These are phyloP conservation scores for Syngnathus acus DNA, from an alignment of 2,797 vertebrate genomes.

Conservation along the genomic window DNA sequence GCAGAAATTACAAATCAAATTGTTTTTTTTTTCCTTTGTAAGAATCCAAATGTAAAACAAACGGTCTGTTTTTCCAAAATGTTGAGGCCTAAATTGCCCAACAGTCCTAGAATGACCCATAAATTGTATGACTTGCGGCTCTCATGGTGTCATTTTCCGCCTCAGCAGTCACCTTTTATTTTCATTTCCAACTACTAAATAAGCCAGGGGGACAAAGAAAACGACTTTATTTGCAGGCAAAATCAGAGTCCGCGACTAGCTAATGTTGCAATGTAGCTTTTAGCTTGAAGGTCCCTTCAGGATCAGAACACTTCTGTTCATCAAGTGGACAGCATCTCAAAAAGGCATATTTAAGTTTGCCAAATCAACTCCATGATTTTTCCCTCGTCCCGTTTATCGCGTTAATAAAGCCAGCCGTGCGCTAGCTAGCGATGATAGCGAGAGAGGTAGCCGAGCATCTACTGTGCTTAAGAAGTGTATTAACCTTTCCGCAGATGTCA, in stretches of 20 bases:
- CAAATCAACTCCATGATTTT: background rate
- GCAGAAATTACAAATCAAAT: too few relatives aligned
- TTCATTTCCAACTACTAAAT: background rate
- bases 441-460: conserved; percentile 16
- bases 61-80: background rate
- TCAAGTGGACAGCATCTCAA: background rate
- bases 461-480: conserved; percentile 49
- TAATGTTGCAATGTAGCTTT: background rate
- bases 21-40: too few relatives aligned
- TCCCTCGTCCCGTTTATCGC: background rate
- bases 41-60: background rate
- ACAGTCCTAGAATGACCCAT: background rate
- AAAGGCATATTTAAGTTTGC: too few relatives aligned
- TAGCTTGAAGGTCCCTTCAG: background rate
- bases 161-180: background rate
- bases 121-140: background rate
- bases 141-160: conserved; percentile 8
- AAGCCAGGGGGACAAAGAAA: background rate
- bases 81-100: background rate
- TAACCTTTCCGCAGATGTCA: conserved; percentile 62
- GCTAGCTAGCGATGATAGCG: conserved; percentile 8
- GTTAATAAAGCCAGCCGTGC: conserved; percentile 3
- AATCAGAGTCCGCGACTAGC: conserved; percentile 1
- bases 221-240: too few relatives aligned
- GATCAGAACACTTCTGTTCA: background rate